phyloP scores from a whole-genome alignment of 2,797 vertebrate genomes.

The Pelodytes ibericus region DNA sequence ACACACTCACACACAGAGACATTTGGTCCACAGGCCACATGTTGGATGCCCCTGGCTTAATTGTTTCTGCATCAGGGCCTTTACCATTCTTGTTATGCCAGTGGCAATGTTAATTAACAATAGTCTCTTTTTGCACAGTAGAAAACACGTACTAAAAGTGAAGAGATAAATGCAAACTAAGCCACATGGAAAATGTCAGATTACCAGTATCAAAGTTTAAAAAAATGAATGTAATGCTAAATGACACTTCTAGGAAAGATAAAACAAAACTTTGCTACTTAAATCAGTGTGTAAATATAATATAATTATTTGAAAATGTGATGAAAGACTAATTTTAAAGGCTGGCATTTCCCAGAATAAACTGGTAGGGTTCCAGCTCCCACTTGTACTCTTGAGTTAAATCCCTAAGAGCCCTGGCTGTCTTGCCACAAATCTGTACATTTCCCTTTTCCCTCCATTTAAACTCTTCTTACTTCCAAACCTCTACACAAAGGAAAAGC shows the following conservation, averaged over 20 bases:
- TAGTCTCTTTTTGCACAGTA: no score
- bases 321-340: not conserved
- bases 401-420: not conserved
- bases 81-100: no score
- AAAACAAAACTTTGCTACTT: not conserved
- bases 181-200: not conserved
- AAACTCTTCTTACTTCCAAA: not conserved
- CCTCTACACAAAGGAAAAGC: not conserved
- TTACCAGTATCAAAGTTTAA: not conserved
- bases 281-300: not conserved
- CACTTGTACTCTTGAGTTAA: not conserved
- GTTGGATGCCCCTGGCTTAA: no score
- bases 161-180: not conserved
- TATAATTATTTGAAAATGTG: not conserved
- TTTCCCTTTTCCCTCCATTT: not conserved
- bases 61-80: no score
- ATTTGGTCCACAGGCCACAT: no score
- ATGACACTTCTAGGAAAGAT: not conserved
- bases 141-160: not conserved
- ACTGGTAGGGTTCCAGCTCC: not conserved
- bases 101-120: no score
- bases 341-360: not conserved
- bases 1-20: no score
- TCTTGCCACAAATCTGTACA: no score
- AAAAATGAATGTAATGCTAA: not conserved